Percentiles rank a stretch among this genome's conserved stretches.
Evolutionary conservation across 37 sponge, comb jelly and placozoan genomes (phyloP).

Genomic region (Geodia barretti): DNA sequence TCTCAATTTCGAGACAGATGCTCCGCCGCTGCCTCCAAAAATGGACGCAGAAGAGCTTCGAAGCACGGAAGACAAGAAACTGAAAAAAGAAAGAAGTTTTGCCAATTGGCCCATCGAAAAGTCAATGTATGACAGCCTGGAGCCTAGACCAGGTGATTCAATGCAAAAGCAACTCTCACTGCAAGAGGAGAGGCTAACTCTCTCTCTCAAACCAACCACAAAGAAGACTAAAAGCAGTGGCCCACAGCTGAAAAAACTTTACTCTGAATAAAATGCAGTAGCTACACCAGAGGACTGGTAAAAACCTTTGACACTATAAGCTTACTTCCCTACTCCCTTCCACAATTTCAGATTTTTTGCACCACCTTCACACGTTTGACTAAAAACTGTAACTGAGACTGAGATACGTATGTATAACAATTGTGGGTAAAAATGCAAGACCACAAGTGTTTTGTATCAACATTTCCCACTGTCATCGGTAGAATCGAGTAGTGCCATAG

Average conservation of each 20-base stretch:
- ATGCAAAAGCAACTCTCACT: background rate
- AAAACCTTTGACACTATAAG: too few species aligned
- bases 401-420: too few species aligned
- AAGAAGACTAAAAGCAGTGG: background rate
- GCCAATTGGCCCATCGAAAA: background rate
- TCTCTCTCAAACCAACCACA: too few species aligned
- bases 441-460: too few species aligned
- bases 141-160: background rate
- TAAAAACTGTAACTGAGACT: too few species aligned
- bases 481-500: background rate
- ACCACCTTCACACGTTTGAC: too few species aligned
- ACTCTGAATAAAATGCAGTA: too few species aligned
- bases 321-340: too few species aligned
- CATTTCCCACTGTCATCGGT: too few species aligned
- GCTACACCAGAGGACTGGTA: too few species aligned
- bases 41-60: background rate
- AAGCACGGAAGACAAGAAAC: background rate
- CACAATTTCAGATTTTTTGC: too few species aligned
- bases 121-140: background rate
- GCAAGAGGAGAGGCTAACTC: background rate
- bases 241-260: background rate
- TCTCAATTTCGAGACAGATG: background rate
- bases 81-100: background rate
- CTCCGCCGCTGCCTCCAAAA: background rate
- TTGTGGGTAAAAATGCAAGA: too few species aligned